Conservation (phyloP, 2,888 invertebrate species). For the Malacosoma neustria region DNA sequence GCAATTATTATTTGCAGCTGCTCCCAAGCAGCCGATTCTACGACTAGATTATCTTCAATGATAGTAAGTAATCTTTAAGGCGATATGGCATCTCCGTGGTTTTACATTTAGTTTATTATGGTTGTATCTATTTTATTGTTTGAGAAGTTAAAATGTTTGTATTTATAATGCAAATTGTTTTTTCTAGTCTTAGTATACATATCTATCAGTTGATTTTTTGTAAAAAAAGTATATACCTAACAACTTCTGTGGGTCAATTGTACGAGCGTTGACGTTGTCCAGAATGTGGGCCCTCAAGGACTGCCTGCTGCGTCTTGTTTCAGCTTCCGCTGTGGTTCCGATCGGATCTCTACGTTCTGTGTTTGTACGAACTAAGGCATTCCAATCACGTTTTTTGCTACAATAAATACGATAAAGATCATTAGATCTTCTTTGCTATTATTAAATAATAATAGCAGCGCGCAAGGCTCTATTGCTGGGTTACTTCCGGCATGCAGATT, state of each 20-base stretch:
- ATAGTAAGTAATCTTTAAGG: too few relatives aligned
- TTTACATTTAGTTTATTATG: too few relatives aligned
- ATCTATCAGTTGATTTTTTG: neutral
- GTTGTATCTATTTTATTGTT: neutral
- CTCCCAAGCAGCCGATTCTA: too few relatives aligned
- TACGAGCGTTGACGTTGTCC: slow-evolving; percentile 77
- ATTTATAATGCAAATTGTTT: neutral
- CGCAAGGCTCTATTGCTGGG: too few relatives aligned
- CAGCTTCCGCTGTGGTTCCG: slow-evolving; percentile 82
- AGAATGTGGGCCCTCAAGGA: slow-evolving; percentile 82
- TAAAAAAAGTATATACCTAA: slow-evolving; percentile 59
- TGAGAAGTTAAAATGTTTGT: neutral
- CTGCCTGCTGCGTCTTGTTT: slow-evolving; percentile 78
- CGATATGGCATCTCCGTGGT: too few relatives aligned
- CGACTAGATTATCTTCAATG: too few relatives aligned
- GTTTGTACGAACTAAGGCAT: slow-evolving; percentile 84
- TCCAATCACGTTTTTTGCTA: slow-evolving; percentile 86
- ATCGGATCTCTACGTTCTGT: slow-evolving; percentile 84
- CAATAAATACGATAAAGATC: slow-evolving; percentile 7
- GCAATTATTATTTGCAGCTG: too few relatives aligned
- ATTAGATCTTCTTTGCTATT: too few relatives aligned
- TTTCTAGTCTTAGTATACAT: neutral
- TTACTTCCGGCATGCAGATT: too few relatives aligned
- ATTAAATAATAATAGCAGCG: too few relatives aligned
- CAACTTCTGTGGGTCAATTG: slow-evolving; percentile 83